phyloP scores from a whole-genome alignment of 1,140 invertebrate species.

The Nautilus pompilius region DNA sequence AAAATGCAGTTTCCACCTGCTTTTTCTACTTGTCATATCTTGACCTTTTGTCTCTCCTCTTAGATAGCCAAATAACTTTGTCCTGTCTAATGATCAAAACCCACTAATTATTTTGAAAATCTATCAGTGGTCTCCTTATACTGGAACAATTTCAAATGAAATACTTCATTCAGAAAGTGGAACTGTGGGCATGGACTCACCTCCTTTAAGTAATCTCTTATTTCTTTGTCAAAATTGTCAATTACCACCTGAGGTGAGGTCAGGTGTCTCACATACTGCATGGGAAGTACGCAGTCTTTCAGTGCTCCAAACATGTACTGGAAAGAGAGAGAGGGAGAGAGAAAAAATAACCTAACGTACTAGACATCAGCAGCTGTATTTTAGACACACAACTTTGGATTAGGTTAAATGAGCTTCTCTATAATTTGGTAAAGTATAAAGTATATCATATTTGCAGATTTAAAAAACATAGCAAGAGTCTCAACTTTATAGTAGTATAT shows the following conservation, averaged over 20 bases:
- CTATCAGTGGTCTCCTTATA: too few species aligned
- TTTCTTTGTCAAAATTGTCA: conserved; percentile 52
- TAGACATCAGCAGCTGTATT: not conserved
- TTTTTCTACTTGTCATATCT: too few species aligned
- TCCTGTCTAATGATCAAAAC: too few species aligned
- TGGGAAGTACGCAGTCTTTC: conserved; percentile 60
- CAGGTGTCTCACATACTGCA: conserved; percentile 51
- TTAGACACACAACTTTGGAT: not conserved
- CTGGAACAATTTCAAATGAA: too few species aligned
- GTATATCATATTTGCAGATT: not conserved
- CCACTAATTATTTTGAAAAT: too few species aligned
- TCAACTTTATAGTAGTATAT: too few species aligned
- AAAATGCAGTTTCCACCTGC: too few species aligned
- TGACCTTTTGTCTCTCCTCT: too few species aligned
- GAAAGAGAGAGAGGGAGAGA: conserved; percentile 31
- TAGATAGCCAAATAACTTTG: too few species aligned
- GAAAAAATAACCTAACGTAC: not conserved
- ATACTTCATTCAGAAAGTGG: too few species aligned
- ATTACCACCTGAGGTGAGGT: conserved; percentile 40
- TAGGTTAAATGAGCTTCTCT: not conserved
- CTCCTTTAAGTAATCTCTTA: conserved; percentile 53
- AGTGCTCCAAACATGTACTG: conserved; percentile 68
- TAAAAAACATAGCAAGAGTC: too few species aligned
- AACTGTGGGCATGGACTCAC: conserved; percentile 37
- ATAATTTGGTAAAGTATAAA: not conserved